These are phyloP conservation scores for Ellobium chinense DNA, from an alignment of 2,888 invertebrate species.

Conservation along the genomic window DNA sequence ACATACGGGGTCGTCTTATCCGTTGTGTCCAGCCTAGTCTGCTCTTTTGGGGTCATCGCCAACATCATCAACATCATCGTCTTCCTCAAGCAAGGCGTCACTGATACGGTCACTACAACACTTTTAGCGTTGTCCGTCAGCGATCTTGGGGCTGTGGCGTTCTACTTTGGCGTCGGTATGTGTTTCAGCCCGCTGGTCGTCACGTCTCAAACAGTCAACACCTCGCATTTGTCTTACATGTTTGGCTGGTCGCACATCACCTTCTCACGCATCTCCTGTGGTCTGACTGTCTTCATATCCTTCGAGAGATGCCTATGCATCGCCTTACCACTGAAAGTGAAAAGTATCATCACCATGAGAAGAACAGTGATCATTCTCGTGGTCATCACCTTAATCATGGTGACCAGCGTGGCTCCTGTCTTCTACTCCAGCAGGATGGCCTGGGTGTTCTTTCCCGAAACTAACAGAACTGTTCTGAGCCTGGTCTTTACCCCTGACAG, in stretches of 20 bases:
- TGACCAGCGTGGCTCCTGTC: background rate
- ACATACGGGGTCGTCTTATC: background rate
- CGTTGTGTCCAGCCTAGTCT: background rate
- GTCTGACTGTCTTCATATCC: too few relatives aligned
- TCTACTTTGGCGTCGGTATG: background rate
- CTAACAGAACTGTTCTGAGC: background rate
- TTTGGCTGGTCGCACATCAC: too few relatives aligned
- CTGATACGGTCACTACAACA: too few relatives aligned
- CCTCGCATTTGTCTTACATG: background rate
- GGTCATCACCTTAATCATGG: slow-evolving; percentile 6
- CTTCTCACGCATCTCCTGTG: too few relatives aligned
- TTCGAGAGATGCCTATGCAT: too few relatives aligned
- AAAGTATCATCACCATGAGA: too few relatives aligned
- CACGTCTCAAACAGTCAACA: background rate
- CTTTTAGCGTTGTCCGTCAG: too few relatives aligned
- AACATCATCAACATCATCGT: too few relatives aligned
- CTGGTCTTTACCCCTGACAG: background rate
- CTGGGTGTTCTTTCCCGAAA: background rate
- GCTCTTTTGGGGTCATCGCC: background rate
- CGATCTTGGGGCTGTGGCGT: too few relatives aligned
- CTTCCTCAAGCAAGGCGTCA: too few relatives aligned
- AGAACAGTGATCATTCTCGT: too few relatives aligned
- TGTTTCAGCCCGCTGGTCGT: background rate
- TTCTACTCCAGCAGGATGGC: slow-evolving; percentile 1
- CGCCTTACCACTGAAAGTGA: too few relatives aligned